phyloP scores from a whole-genome alignment of 2,113 vertebrate species.

The Zingel zingel region DNA sequence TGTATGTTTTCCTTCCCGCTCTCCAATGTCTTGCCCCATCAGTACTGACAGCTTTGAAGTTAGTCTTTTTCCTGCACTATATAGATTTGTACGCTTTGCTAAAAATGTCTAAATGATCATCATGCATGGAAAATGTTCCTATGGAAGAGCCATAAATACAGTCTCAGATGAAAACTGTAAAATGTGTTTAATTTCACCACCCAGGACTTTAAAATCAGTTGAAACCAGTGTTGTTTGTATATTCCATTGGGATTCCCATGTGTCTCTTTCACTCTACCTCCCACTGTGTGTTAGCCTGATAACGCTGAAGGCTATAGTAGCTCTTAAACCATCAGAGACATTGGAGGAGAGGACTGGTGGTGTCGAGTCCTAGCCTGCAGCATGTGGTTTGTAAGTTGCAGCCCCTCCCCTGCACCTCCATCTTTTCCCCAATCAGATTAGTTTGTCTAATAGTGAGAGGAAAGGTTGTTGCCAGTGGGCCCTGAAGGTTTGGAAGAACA shows the following conservation, averaged over 20 bases:
- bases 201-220: not conserved
- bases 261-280: conserved; percentile 41
- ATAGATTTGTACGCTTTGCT: not conserved
- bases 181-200: not conserved
- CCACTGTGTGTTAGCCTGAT: conserved; percentile 49
- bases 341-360: conserved; percentile 55
- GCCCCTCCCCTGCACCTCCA: conserved; percentile 63
- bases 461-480: conserved; percentile 69
- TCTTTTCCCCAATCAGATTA: conserved; percentile 78
- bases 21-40: conserved; percentile 35
- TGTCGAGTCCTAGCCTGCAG: conserved; percentile 80
- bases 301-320: conserved; percentile 69
- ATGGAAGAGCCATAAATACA: conserved; percentile 1
- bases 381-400: conserved; percentile 72
- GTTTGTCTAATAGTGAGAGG: conserved; percentile 77
- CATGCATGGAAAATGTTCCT: conserved; percentile 6
- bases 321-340: conserved; percentile 72
- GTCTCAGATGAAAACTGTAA: not conserved
- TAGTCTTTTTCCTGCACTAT: not conserved
- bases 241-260: conserved; percentile 27
- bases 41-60: conserved; percentile 33
- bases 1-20: conserved; percentile 60
- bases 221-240: conserved; percentile 25
- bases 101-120: not conserved
- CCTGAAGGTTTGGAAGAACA: conserved; percentile 75